phyloP scores from a whole-genome alignment of 2,113 vertebrate species.

The Struthidea cinerea region DNA sequence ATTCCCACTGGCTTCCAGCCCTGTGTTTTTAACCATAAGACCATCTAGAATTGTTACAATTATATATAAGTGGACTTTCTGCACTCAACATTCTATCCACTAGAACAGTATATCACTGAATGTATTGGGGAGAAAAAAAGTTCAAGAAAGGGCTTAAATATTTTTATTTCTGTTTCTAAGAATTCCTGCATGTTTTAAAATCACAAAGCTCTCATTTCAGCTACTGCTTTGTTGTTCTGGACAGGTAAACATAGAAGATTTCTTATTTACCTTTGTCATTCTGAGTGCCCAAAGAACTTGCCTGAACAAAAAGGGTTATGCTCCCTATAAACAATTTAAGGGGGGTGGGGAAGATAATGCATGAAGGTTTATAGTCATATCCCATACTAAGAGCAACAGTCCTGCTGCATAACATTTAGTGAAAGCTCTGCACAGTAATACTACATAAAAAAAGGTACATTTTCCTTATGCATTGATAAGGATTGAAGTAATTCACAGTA shows the following conservation, averaged over 20 bases:
- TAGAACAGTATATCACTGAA: not conserved
- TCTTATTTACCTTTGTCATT: not conserved
- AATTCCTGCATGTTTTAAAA: not conserved
- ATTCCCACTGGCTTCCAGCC: not conserved
- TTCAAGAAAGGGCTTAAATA: not conserved
- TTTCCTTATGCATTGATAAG: not conserved
- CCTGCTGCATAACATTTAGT: not conserved
- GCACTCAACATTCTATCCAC: not conserved
- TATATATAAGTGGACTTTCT: not conserved
- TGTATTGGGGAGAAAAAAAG: no score
- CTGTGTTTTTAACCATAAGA: not conserved
- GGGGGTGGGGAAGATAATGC: not conserved
- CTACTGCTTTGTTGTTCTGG: not conserved
- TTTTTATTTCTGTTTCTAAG: not conserved
- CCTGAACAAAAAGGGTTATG: not conserved
- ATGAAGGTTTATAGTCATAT: not conserved
- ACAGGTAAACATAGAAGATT: not conserved
- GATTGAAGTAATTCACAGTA: not conserved
- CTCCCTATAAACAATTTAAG: not conserved
- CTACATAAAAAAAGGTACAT: not conserved
- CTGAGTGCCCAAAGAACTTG: not conserved
- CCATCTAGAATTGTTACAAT: not conserved
- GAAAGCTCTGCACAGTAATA: not conserved
- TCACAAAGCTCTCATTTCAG: not conserved
- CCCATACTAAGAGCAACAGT: not conserved